phyloP scores from a whole-genome alignment of 1,140 invertebrate genomes.

The Neodiprion pinetum region DNA sequence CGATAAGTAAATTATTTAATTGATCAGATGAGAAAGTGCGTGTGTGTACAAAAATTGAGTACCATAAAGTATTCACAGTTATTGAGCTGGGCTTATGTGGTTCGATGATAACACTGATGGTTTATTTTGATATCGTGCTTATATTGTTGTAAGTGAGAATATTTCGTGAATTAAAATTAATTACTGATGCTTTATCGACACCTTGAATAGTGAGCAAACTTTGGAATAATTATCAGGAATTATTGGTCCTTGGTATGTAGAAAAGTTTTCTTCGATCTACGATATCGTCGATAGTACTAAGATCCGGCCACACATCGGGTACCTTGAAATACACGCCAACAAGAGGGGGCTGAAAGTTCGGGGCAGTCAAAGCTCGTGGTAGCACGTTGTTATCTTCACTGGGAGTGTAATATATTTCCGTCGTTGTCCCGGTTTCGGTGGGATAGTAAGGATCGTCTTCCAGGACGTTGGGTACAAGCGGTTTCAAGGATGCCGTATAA shows the following conservation, averaged over 20 bases:
- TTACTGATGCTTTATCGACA: too few relatives aligned
- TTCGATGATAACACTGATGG: too few relatives aligned
- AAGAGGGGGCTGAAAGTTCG: not conserved
- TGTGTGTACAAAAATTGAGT: too few relatives aligned
- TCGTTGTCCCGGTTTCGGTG: conserved; percentile 37
- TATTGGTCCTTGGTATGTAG: conserved; percentile 41
- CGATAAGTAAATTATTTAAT: too few relatives aligned
- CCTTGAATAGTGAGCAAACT: too few relatives aligned
- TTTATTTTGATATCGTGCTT: too few relatives aligned
- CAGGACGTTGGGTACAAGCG: conserved; percentile 34
- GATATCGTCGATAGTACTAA: conserved; percentile 48
- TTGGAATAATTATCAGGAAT: not conserved
- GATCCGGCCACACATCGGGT: conserved; percentile 43
- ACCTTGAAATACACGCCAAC: conserved; percentile 35
- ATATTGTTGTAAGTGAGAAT: too few relatives aligned
- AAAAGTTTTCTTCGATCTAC: conserved; percentile 49
- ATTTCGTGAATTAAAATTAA: too few relatives aligned
- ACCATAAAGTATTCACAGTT: too few relatives aligned
- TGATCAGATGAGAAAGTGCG: too few relatives aligned
- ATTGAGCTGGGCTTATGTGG: too few relatives aligned
- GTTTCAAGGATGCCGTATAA: conserved; percentile 36
- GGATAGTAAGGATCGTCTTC: conserved; percentile 53
- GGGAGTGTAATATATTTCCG: conserved; percentile 45
- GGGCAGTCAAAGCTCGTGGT: not conserved
- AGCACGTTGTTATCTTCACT: conserved; percentile 15